Evolutionary conservation across 2,888 invertebrate species (phyloP), one percentile per base, ranked within the genome.

Genomic region (Drosophila putrida): DNA sequence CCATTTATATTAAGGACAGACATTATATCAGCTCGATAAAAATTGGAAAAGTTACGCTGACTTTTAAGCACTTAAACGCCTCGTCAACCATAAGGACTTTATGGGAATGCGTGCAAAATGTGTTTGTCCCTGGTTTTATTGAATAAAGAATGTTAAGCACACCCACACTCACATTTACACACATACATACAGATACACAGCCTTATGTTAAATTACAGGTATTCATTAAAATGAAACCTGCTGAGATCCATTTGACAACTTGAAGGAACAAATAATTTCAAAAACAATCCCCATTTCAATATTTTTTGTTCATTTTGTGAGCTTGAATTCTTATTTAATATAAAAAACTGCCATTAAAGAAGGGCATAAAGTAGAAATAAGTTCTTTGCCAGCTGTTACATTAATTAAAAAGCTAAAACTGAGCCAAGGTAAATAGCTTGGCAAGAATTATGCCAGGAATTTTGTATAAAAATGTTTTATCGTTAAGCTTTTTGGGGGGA

Each of bases 11-110:
- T 61, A 51, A 70, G 70, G 62, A 66, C 65, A 65, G 44, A 46
- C 39, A 51, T 60, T 43, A 80, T 87, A 69, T 72, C 71, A 77
- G 81, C 67, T 74, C 84, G 78, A 87, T 89, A 80, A 87, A 89
- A 81, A 88, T 80, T 77, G 62, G 71, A 69, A 66, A 82, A 67
- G 82, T 84, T 72, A 60, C 64, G 43, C 65, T 67, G 66, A 70
- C 68, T 73, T 88, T 75, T 49, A 81, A 73, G 75, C 85, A 84
- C 88, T 75, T 72, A 51, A 84, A 81, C 69, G 85, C 53, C 63
- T 71, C 78, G 62, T 71, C 50, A 62, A 25, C 65, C 75, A 78
- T 78, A 66, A 80, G 68, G 68, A 73, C 50, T 46, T 77, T 77
- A 66, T 63, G 65, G 27, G 35, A 20, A 25, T 55, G 63, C 20